Evolutionary conservation across 2,888 invertebrate species (phyloP).

Genomic region (Drosophila fulvimacula): DNA sequence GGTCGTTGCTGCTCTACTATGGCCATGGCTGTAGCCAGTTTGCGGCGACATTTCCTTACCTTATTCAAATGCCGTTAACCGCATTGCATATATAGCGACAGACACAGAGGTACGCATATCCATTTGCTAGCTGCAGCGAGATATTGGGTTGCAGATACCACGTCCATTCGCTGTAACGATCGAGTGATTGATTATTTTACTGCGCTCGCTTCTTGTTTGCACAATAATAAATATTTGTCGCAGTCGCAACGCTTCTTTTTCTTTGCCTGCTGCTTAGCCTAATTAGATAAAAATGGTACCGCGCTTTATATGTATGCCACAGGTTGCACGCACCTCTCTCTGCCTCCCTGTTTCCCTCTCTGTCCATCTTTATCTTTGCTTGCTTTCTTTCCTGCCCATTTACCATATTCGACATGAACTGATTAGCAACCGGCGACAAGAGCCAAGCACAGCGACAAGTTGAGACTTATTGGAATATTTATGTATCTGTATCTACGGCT

Average conservation of each 20-base stretch:
- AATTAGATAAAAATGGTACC: constrained; percentile 79
- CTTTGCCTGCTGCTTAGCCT: constrained; percentile 72
- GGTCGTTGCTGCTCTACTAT: constrained; percentile 9
- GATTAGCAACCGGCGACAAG: constrained; percentile 56
- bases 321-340: constrained; percentile 28
- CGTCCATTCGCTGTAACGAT: constrained; percentile 75
- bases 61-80: constrained; percentile 78
- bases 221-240: constrained; percentile 75
- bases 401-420: constrained; percentile 72
- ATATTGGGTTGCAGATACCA: constrained; percentile 53
- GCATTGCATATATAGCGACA: constrained; percentile 8
- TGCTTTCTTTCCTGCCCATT: constrained; percentile 62
- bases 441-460: constrained; percentile 57
- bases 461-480: constrained; percentile 71
- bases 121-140: constrained; percentile 4
- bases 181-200: constrained; percentile 78
- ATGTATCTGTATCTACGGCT: constrained; percentile 29
- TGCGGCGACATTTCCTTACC: constrained; percentile 61
- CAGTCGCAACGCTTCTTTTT: constrained; percentile 28
- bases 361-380: constrained; percentile 54
- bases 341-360: neutral
- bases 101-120: constrained; percentile 13
- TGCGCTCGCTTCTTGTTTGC: constrained; percentile 46
- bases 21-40: neutral
- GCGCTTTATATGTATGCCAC: constrained; percentile 51